Evolutionary conservation across 2,888 invertebrate genomes (phyloP).

Genomic region (Smittia sp.): DNA sequence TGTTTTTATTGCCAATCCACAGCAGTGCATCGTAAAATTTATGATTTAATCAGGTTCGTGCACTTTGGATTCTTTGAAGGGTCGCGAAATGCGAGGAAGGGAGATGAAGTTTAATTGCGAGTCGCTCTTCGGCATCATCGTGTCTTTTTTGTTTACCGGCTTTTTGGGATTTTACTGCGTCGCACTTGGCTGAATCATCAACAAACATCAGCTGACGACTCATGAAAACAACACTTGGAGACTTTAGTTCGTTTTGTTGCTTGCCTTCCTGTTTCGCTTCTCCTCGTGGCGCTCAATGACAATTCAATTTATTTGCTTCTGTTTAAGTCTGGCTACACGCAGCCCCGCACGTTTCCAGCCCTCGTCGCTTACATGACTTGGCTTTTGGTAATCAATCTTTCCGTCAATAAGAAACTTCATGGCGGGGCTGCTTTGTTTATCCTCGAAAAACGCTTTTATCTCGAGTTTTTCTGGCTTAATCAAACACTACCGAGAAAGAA

Average conservation of each 20-base stretch:
- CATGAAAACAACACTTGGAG: no score
- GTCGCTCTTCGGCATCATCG: slow-evolving; percentile 5
- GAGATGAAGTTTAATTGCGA: background rate
- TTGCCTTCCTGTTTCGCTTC: background rate
- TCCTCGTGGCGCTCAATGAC: slow-evolving; percentile 7
- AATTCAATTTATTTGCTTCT: background rate
- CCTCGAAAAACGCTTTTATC: background rate
- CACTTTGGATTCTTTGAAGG: background rate
- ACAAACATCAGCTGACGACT: slow-evolving; percentile 20
- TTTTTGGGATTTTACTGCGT: background rate
- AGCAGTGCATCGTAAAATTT: slow-evolving; percentile 15
- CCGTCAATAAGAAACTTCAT: background rate
- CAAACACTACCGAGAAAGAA: background rate
- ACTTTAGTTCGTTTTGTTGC: background rate
- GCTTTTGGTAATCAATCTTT: slow-evolving; percentile 12
- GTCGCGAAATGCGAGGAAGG: background rate
- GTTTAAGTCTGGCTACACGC: slow-evolving; percentile 13
- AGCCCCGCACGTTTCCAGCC: slow-evolving; percentile 13
- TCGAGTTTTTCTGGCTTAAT: background rate
- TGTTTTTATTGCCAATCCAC: slow-evolving; percentile 19
- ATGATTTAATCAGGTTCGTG: slow-evolving; percentile 30
- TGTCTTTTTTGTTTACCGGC: background rate
- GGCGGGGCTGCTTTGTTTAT: background rate
- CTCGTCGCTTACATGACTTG: background rate
- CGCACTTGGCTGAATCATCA: background rate